Conservation (phyloP, 2,797 vertebrate species). For the Pteronotus mesoamericanus region DNA sequence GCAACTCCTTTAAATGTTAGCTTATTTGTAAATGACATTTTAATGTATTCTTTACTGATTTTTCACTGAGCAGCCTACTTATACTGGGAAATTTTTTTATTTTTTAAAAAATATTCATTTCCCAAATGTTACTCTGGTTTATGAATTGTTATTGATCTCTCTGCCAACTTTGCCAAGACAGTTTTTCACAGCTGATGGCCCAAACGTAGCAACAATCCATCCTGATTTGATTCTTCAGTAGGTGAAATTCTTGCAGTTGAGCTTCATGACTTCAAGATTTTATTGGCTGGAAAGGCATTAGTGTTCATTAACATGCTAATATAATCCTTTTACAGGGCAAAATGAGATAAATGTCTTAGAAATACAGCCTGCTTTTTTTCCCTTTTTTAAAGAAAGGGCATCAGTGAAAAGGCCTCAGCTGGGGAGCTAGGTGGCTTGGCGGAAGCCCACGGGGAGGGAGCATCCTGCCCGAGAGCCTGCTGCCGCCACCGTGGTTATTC, state of each 20-base stretch:
- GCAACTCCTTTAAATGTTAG: conserved; percentile 25
- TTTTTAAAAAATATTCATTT: conserved; percentile 51
- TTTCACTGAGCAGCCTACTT: conserved; percentile 30
- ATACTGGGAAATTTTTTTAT: conserved; percentile 53
- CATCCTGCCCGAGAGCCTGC: background rate
- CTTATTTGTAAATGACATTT: conserved; percentile 56
- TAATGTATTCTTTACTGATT: conserved; percentile 50
- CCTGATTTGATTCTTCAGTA: conserved; percentile 26
- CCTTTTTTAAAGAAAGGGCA: background rate
- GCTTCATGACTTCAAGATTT: conserved; percentile 43
- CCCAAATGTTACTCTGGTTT: conserved; percentile 45
- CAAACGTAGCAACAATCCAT: conserved; percentile 5
- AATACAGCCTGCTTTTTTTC: conserved; percentile 39
- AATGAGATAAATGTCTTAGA: conserved; percentile 59
- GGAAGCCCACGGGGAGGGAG: background rate
- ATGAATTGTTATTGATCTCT: conserved; percentile 72
- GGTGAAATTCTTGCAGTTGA: conserved; percentile 52
- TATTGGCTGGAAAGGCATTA: conserved; percentile 61
- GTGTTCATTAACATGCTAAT: conserved; percentile 71
- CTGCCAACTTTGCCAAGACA: conserved; percentile 61
- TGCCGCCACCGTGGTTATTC: background rate
- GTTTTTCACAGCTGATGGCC: conserved; percentile 67
- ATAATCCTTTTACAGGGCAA: conserved; percentile 44
- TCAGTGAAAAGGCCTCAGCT: too few relatives aligned
- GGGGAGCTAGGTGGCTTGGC: background rate